Evolutionary conservation across 2,113 vertebrate genomes (phyloP), one percentile per base, ranked within the genome.

Genomic region (Oreotrochilus melanogaster): DNA sequence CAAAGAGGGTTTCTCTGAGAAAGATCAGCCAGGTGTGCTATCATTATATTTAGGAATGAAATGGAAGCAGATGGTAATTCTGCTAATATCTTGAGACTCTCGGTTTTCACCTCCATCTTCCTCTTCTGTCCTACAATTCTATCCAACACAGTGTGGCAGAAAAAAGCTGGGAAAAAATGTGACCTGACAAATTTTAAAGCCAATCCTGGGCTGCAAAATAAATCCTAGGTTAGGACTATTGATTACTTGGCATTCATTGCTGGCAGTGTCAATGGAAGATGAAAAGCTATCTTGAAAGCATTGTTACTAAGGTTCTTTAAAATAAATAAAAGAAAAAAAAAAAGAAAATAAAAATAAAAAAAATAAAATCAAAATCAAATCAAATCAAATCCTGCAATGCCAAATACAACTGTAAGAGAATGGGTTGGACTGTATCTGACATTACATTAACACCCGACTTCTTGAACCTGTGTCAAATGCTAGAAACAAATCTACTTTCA

Each of bases 401-500:
- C 75, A 86, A 82, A 61, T 31, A 70, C 24, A 86, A 45, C 50
- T 76, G 27, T 64, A 66, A 70, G 51, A 82, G 39, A 74, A 89
- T 43, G 31, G 28, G 25, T 37, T 92, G 78, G 45, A 42, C 54
- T 92, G 30, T 53, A 75, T 47, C 60, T 4, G 3, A 61, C 28
- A 69, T 28, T 88, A 47, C 58, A 50, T 35, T 8, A 1, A 37
- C 37, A 54, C 11, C 73, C n/a, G 53, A 76, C 70, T 70, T 78
- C 53, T 69, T 88, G 66, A 96, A 89, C 42, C 64, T 39, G 22
- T 81, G 62, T 72, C 82, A 88, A 85, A 72, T n/a, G 39, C 28
- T 88, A 83, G 45, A 86, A 94, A 79, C 79, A 88, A 69, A 88
- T 75, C 65, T 75, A 37, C 73, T 92, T 74, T 64, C 65, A 75